These are phyloP conservation scores for Lordiphosa mommai DNA, from an alignment of 1,140 invertebrate species.

Conservation along the genomic window DNA sequence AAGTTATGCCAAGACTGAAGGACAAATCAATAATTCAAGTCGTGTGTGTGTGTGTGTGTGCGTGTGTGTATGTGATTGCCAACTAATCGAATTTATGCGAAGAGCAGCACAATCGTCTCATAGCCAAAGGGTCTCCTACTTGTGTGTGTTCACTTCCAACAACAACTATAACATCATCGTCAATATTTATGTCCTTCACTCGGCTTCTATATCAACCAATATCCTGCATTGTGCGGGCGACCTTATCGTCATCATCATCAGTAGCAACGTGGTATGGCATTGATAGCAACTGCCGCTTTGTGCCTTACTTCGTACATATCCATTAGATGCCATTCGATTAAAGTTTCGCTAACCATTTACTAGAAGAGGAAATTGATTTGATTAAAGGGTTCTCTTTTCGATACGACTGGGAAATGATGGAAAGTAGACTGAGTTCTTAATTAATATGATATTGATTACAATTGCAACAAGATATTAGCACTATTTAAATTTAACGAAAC, in stretches of 20 bases:
- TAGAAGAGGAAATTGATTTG: neutral
- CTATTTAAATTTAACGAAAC: too few species aligned
- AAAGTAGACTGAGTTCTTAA: neutral
- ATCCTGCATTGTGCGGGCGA: slow-evolving; percentile 9
- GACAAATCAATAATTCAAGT: slow-evolving; percentile 62
- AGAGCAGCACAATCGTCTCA: slow-evolving; percentile 24
- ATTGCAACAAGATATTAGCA: neutral
- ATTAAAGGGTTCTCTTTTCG: neutral
- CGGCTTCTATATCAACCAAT: slow-evolving; percentile 24
- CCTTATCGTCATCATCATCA: neutral
- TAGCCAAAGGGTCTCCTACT: slow-evolving; percentile 8
- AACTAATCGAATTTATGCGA: slow-evolving; percentile 77
- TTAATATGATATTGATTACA: neutral
- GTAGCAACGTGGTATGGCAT: neutral
- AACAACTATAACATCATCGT: slow-evolving; percentile 27
- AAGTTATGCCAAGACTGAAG: slow-evolving; percentile 50
- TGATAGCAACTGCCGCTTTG: neutral
- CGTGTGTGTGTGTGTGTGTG: slow-evolving; percentile 9
- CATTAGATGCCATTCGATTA: slow-evolving; percentile 6
- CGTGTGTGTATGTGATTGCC: slow-evolving; percentile 24
- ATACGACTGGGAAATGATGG: neutral
- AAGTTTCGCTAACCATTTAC: neutral
- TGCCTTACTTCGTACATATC: neutral
- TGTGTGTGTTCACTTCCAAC: slow-evolving; percentile 15
- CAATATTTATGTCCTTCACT: slow-evolving; percentile 58